phyloP scores from a whole-genome alignment of 2,888 invertebrate species.

The Trichacis sp. region DNA sequence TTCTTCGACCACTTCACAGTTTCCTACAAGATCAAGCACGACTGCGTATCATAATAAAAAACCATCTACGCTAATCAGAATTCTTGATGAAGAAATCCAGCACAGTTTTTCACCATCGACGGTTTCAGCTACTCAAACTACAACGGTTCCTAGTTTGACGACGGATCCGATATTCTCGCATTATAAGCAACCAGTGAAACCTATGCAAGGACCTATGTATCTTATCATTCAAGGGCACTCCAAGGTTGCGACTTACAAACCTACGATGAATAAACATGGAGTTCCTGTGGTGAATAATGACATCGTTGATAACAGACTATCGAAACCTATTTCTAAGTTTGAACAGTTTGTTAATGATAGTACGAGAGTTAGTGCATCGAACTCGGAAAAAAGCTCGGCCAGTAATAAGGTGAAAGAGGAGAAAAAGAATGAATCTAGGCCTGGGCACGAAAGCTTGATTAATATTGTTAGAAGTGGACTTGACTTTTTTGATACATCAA shows the following conservation, averaged over 20 bases:
- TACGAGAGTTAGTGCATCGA: conserved; percentile 35
- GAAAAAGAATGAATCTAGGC: conserved; percentile 23
- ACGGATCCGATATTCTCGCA: conserved; percentile 75
- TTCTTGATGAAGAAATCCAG: conserved; percentile 35
- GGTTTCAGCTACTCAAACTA: conserved; percentile 69
- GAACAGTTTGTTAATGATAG: conserved; percentile 52
- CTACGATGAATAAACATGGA: conserved; percentile 60
- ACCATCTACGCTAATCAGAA: conserved; percentile 53
- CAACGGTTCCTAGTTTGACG: conserved; percentile 71
- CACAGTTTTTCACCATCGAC: conserved; percentile 34
- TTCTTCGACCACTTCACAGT: background rate
- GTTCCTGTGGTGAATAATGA: conserved; percentile 48
- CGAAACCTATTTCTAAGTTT: conserved; percentile 50
- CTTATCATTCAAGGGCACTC: conserved; percentile 88
- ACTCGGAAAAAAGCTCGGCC: conserved; percentile 20
- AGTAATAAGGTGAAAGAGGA: conserved; percentile 35
- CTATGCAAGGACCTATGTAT: conserved; percentile 77
- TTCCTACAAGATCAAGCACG: background rate
- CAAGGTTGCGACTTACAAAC: conserved; percentile 86
- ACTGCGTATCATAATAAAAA: background rate
- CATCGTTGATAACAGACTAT: conserved; percentile 44
- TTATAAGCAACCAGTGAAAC: conserved; percentile 74
- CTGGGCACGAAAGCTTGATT: conserved; percentile 47
- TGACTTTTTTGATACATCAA: conserved; percentile 51
- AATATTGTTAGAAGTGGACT: conserved; percentile 57